Evolutionary conservation across 2,888 invertebrate species (phyloP), one percentile per base, ranked within the genome.

Genomic region (Entomobrya proxima): DNA sequence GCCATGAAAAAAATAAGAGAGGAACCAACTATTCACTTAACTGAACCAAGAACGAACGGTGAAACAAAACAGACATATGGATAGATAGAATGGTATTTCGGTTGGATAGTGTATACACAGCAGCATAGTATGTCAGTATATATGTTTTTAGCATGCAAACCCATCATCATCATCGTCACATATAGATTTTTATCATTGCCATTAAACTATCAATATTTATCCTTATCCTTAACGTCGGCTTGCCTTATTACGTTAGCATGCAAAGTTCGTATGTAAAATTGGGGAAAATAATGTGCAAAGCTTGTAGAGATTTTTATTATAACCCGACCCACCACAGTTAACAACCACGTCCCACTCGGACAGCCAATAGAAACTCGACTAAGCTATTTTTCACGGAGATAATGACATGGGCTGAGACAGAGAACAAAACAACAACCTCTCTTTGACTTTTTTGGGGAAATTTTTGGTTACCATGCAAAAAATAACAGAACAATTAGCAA

Each of bases 271-370:
- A 44, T 21, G n/a, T 21, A 72, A 72, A 15, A 47, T 7, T 1
- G 6, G 32, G 7, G 13, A 40, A 21, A n/a, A 58, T 18, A n/a
- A 11, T 58, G 30, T 61, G 2, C 21, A 5, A 2, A 11, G 0
- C n/a, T 69, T 13, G 15, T 27, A 24, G 15, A 24, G 15, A 27
- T 37, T 18, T 40, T 0, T 5, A 40, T 13, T 30, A 18, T 9
- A 35, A 52, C 47, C 80, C 24, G 52, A 67, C 83, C 83, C 61
- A 61, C 72, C 55, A 55, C 61, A 7, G 58, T 30, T 15, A 61
- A n/a, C 58, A 61, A 61, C 78, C 85, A 85, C 85, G 52, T 79
- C 85, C 85, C 78, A 35, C 85, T 61, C 18, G 47, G 13, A 37
- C 75, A 74, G 24, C 85, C 85, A 85, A 85, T 85, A 47, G 74